Evolutionary conservation across 2,113 vertebrate species (phyloP), one percentile per base, ranked within the genome.

Genomic region (Gnathonemus longibarbis): DNA sequence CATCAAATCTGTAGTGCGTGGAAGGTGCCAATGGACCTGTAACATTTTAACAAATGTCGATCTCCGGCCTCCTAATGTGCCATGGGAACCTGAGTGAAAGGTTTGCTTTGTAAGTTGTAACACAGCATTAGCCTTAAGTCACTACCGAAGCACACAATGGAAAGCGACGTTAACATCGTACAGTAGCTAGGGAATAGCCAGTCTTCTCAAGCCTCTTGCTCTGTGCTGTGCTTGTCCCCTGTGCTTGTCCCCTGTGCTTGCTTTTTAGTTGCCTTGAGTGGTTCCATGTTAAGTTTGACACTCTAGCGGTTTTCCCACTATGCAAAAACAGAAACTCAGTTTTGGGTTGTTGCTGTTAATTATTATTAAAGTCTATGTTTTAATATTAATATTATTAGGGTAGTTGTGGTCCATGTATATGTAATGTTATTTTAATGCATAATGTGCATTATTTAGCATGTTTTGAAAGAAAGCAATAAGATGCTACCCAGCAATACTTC

Each of bases 161-260:
- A 52, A 87, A 87, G 9, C 13, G 48, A 13, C 1, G 3, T 86
- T 87, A 50, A 52, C 6, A 53, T 52, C n/a, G 2, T 52, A 31
- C 48, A 52, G 49, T 50, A 50, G n/a, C 24, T 50, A 49, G 46
- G 46, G 49, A 48, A 48, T 84, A 84, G 21, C 83, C 45, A 45
- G 21, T 84, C 42, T 87, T 42, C 48, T 49, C 45, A 48, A 84
- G 35, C 77, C 39, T 45, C 11, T 89, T 90, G 89, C 89, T 48
- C 39, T 84, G 8, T 27, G 45, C 39, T 84, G 19, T n/a, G 8
- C 92, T 92, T 53, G 50, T 53, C 91, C 90, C 91, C 39, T 84
- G 17, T n/a, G 8, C 92, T 92, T 53, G 50, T 52, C 50, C 52
- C 17, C 50, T 52, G 90, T 93, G 93, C 94, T 94, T 95, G 93